Conservation (phyloP, 2,797 vertebrate species). For the Trachurus trachurus region DNA sequence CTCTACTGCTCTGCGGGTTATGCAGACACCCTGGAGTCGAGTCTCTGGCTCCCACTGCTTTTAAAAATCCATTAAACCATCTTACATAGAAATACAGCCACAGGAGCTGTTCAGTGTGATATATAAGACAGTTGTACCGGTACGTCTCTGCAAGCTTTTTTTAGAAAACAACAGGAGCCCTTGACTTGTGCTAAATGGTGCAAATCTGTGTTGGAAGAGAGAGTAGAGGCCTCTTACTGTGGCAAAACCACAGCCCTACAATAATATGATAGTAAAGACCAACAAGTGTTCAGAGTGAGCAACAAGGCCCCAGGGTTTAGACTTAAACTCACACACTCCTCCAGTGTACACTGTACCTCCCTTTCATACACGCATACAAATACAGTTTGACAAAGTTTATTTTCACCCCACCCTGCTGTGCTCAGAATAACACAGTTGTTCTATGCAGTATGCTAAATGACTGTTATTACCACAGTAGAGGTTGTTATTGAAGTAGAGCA, state of each 20-base stretch:
- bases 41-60: conserved; percentile 21
- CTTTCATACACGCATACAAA: conserved; percentile 9
- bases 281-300: conserved; percentile 9
- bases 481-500: conserved; percentile 33
- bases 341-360: background rate
- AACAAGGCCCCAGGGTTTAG: conserved; percentile 1
- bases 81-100: conserved; percentile 35
- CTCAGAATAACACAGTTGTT: conserved; percentile 44
- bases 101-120: conserved; percentile 32
- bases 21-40: conserved; percentile 27
- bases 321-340: background rate
- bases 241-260: background rate
- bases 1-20: conserved; percentile 24
- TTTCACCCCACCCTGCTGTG: conserved; percentile 20
- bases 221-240: background rate
- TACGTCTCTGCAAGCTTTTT: conserved; percentile 33
- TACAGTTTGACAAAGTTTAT: background rate
- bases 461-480: conserved; percentile 46
- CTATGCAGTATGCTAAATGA: conserved; percentile 35
- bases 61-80: conserved; percentile 49
- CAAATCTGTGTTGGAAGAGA: conserved; percentile 9
- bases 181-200: conserved; percentile 9
- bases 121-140: conserved; percentile 44
- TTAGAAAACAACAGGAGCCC: conserved; percentile 11
- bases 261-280: conserved; percentile 6